Evolutionary conservation across 2,797 vertebrate species (phyloP).

Genomic region (Myoxocephalus aenaeus): DNA sequence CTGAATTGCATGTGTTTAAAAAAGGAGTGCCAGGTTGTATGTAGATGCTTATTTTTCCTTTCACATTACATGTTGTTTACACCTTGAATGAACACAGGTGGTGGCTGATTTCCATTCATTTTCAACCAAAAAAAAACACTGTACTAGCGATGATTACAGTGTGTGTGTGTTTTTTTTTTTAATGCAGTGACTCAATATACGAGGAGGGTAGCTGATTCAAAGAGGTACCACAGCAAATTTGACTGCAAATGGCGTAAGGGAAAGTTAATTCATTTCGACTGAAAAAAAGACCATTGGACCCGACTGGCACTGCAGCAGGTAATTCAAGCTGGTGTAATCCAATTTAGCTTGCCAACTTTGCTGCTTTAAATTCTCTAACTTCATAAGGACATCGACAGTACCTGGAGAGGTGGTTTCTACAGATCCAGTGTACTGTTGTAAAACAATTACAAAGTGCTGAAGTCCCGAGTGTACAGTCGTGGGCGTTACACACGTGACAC

Average conservation of each 20-base stretch:
- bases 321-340: not conserved
- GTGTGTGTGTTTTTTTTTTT: not conserved
- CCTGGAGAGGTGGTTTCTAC: not conserved
- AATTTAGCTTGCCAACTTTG: not conserved
- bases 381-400: not conserved
- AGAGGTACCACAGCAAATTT: not conserved
- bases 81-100: not conserved
- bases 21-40: constrained; percentile 27
- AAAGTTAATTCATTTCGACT: not conserved
- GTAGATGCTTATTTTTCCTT: not conserved
- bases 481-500: not conserved
- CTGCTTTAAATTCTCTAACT: not conserved
- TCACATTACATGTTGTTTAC: not conserved
- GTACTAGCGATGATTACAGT: not conserved
- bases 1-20: constrained; percentile 80
- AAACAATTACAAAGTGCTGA: not conserved
- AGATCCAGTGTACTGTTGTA: not conserved
- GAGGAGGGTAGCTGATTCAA: not conserved
- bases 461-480: not conserved
- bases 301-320: not conserved
- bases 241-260: not conserved
- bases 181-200: not conserved
- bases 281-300: not conserved
- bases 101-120: not conserved
- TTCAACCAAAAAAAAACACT: not conserved